Evolutionary conservation across 2,113 vertebrate species (phyloP).

Genomic region (Ammodytes marinus): DNA sequence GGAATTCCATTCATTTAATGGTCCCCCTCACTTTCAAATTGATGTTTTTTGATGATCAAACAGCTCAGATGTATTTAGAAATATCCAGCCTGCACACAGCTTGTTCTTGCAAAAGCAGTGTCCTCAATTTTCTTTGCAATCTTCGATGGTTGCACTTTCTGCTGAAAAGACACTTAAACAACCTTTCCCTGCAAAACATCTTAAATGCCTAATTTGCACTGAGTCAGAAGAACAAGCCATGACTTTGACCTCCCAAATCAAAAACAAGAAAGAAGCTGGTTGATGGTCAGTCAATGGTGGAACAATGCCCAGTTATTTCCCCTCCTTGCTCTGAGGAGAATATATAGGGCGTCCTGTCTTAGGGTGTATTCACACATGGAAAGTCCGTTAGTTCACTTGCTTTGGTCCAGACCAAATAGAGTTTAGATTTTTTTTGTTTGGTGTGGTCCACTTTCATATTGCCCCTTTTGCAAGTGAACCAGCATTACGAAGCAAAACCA

Average conservation of each 20-base stretch:
- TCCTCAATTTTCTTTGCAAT: neutral
- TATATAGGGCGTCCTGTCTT: constrained; percentile 7
- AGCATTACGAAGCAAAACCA: too few species aligned
- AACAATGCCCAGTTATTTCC: constrained; percentile 1
- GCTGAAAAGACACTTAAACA: neutral
- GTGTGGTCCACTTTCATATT: too few species aligned
- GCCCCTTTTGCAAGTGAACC: too few species aligned
- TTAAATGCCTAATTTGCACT: neutral
- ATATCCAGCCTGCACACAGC: neutral
- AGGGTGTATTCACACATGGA: too few species aligned
- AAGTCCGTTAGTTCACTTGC: too few species aligned
- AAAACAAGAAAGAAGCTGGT: constrained; percentile 22
- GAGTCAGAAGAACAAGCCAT: neutral
- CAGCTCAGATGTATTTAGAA: neutral
- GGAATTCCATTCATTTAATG: neutral
- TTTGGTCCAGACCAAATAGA: too few species aligned
- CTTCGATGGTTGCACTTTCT: neutral
- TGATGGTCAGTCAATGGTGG: constrained; percentile 23
- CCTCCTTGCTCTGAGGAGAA: constrained; percentile 3
- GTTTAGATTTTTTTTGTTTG: too few species aligned
- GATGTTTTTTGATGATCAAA: neutral
- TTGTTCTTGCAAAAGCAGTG: neutral
- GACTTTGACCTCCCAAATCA: constrained; percentile 35
- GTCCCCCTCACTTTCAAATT: neutral
- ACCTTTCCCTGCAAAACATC: neutral